phyloP scores from a whole-genome alignment of 2,113 vertebrate genomes.

The Pterocles orientalis region DNA sequence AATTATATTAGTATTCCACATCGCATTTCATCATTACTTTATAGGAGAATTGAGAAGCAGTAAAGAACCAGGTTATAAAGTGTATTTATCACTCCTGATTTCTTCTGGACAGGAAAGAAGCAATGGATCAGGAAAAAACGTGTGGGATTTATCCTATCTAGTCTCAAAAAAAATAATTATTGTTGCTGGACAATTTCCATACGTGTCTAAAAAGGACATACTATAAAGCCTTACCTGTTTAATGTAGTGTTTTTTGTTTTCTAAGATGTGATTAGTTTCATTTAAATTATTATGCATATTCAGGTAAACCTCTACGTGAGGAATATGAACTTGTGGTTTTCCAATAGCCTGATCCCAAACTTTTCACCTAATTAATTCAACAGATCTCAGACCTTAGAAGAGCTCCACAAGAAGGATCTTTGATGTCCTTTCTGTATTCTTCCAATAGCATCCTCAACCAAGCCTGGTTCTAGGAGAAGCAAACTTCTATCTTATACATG shows the following conservation, averaged over 20 bases:
- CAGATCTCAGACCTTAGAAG: neutral
- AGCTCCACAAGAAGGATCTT: neutral
- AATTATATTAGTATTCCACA: neutral
- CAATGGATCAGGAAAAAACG: neutral
- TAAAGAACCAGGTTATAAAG: neutral
- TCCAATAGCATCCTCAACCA: neutral
- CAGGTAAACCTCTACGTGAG: neutral
- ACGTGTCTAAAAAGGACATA: neutral
- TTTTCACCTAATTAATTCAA: neutral
- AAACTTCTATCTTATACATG: neutral
- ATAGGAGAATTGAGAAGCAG: neutral
- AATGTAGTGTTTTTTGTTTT: neutral
- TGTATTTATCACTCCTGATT: neutral
- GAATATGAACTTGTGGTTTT: neutral
- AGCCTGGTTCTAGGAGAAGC: neutral
- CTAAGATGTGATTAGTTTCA: neutral
- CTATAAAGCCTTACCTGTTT: neutral
- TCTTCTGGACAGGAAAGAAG: neutral
- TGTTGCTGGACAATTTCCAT: neutral
- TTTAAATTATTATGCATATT: neutral
- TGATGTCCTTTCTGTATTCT: neutral
- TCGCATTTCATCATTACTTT: neutral
- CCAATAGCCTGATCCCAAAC: neutral
- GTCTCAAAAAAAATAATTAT: neutral
- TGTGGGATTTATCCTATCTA: neutral